These are phyloP conservation scores for Lutra lutra DNA, from an alignment of 2,797 vertebrate species.

Conservation along the genomic window DNA sequence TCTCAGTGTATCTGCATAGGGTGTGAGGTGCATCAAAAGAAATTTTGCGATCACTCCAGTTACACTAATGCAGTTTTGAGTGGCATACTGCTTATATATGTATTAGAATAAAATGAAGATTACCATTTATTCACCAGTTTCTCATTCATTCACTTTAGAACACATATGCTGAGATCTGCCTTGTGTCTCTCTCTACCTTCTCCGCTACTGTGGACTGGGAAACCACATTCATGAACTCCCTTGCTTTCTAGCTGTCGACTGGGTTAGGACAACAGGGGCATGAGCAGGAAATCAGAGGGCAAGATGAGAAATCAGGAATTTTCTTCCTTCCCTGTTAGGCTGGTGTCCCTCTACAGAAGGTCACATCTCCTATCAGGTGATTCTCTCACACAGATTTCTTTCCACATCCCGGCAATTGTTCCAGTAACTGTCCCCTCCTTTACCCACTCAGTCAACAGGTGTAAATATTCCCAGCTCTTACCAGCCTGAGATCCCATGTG, in stretches of 20 bases:
- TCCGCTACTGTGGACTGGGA: neutral
- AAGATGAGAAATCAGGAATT: neutral
- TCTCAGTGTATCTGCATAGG: neutral
- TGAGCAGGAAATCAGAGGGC: neutral
- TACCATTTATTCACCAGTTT: neutral
- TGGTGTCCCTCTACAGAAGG: neutral
- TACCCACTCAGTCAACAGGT: neutral
- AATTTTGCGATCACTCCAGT: neutral
- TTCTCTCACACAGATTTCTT: neutral
- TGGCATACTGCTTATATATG: neutral
- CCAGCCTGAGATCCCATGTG: neutral
- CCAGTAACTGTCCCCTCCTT: neutral
- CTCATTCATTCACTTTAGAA: neutral
- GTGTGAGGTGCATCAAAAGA: neutral
- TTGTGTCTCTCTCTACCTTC: neutral
- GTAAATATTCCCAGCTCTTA: neutral
- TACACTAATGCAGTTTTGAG: neutral
- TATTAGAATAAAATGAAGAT: neutral
- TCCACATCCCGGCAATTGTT: neutral
- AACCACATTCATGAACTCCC: neutral
- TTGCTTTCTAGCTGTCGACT: neutral
- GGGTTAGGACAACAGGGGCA: neutral
- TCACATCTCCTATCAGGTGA: rapidly evolving
- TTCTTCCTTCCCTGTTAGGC: neutral
- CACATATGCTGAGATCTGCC: neutral